Conservation (phyloP, 2,888 invertebrate genomes). For the Chironomus riparius region DNA sequence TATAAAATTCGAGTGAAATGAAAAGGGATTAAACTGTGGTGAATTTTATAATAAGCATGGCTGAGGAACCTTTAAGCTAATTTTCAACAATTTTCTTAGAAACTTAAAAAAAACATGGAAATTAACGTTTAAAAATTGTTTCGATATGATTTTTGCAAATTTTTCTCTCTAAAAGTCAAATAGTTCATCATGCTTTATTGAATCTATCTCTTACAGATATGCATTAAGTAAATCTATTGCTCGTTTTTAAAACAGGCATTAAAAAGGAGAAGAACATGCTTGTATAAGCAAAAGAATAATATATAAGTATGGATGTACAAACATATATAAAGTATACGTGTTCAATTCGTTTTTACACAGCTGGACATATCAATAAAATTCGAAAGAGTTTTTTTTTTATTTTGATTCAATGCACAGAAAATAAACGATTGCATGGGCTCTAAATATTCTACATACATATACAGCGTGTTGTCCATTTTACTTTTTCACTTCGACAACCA, state of each 20-base stretch:
- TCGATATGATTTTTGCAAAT: no score
- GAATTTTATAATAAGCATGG: no score
- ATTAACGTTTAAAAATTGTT: no score
- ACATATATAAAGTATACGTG: conserved; percentile 11
- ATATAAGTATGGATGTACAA: not conserved
- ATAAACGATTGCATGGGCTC: not conserved
- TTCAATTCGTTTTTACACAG: conserved; percentile 27
- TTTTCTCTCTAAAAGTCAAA: no score
- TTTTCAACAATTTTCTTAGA: no score
- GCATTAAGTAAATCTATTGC: conserved; percentile 1
- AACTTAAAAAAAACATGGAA: no score
- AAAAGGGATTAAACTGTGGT: no score
- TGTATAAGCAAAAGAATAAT: not conserved
- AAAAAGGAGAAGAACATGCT: not conserved
- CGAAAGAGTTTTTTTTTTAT: not conserved
- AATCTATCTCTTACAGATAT: conserved; percentile 11
- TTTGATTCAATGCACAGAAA: not conserved
- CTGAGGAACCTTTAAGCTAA: no score
- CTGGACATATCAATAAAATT: conserved; percentile 27
- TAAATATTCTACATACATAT: not conserved
- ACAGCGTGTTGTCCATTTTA: not conserved
- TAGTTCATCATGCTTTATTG: no score
- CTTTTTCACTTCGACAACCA: not conserved
- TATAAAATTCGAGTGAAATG: no score
- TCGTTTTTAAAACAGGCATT: not conserved